phyloP scores from a whole-genome alignment of 2,797 vertebrate species.

The Molossus molossus region DNA sequence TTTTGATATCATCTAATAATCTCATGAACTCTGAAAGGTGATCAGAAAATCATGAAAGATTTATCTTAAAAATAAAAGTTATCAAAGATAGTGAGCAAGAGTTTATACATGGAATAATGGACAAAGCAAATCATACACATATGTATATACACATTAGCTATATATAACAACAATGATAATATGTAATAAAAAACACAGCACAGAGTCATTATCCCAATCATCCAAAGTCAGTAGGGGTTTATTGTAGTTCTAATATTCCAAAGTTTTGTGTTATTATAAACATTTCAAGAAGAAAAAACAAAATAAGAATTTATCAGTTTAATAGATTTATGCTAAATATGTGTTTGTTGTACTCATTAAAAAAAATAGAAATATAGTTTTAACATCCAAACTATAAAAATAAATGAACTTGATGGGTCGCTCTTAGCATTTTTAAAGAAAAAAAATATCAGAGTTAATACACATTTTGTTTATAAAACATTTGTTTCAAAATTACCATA shows the following conservation, averaged over 20 bases:
- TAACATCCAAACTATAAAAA: background rate
- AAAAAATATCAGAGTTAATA: background rate
- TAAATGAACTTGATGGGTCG: background rate
- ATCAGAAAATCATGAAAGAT: too few relatives aligned
- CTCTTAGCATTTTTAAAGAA: background rate
- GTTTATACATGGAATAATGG: background rate
- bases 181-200: background rate
- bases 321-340: background rate
- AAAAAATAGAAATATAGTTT: background rate
- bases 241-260: too few relatives aligned
- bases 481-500: conserved; percentile 1
- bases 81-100: too few relatives aligned
- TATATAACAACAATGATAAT: background rate
- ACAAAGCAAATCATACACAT: background rate
- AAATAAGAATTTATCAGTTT: background rate
- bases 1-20: too few relatives aligned
- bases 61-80: too few relatives aligned
- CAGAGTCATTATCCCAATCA: background rate
- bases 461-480: background rate
- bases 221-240: background rate
- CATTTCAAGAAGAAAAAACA: too few relatives aligned
- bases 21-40: too few relatives aligned
- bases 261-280: too few relatives aligned
- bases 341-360: background rate
- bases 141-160: background rate